phyloP scores from a whole-genome alignment of 2,797 vertebrate species.

The Percopsis omiscomaycus region DNA sequence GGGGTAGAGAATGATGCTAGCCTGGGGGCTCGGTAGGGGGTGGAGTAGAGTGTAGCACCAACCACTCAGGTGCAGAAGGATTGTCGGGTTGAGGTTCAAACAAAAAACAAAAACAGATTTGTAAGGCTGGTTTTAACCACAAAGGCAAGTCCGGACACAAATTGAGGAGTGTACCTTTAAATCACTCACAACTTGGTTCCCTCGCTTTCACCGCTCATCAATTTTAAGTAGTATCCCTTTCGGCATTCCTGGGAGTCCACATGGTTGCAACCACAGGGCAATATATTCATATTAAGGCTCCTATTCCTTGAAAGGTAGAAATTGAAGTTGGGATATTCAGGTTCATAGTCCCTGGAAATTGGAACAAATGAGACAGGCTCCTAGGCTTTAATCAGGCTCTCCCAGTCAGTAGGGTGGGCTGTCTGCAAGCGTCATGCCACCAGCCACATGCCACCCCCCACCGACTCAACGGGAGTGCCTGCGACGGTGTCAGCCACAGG shows the following conservation, averaged over 20 bases:
- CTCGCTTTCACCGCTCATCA: conserved; percentile 61
- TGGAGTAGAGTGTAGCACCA: too few species aligned
- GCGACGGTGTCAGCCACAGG: conserved; percentile 65
- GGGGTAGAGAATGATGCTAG: too few species aligned
- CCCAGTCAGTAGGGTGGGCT: neutral
- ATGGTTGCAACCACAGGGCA: conserved; percentile 46
- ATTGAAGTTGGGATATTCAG: conserved; percentile 59
- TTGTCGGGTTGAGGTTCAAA: too few species aligned
- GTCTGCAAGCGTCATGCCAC: conserved; percentile 6
- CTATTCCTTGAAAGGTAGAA: conserved; percentile 55
- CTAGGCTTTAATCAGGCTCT: conserved; percentile 46
- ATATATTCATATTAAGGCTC: conserved; percentile 76
- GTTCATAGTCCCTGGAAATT: conserved; percentile 69
- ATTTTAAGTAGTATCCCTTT: conserved; percentile 60
- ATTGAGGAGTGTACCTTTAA: too few species aligned
- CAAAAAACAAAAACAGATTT: too few species aligned
- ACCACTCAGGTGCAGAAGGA: conserved; percentile 1
- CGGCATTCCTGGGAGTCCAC: conserved; percentile 49
- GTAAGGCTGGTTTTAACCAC: too few species aligned
- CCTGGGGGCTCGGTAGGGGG: too few species aligned
- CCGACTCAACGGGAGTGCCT: conserved; percentile 46
- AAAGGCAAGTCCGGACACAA: too few species aligned
- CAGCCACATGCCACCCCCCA: neutral
- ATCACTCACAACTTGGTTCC: conserved; percentile 44
- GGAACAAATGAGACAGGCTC: conserved; percentile 69